Evolutionary conservation across 1,140 invertebrate genomes (phyloP), one percentile per base, ranked within the genome.

Genomic region (Coelopa frigida): DNA sequence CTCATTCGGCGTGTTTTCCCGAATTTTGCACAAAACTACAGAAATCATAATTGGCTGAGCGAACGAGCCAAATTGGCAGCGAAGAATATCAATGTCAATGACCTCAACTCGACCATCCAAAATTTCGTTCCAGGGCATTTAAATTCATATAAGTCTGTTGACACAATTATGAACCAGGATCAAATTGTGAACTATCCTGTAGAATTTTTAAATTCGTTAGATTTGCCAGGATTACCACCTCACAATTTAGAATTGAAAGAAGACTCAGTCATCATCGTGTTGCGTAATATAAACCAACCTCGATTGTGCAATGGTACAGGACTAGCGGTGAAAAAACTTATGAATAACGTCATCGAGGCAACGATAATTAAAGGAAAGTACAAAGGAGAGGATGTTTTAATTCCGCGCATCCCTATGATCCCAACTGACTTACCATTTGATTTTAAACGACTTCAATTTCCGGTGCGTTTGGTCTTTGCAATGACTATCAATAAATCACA

Each of bases 401-500:
- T 74, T 33, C 68, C 67, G 36, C 55, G 66, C 17, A 72, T 74
- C 44, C 59, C 64, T 21, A 56, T 74, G 24, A 49, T 44, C 18
- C 41, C 47, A 24, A 42, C 33, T 3, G 47, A 49, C 27, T 12
- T 44, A 15, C 41, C 33, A 38, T 44, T 49, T 15, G 52, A 72
- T 64, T 60, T 58, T 59, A 70, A 71, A 61, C 48, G 75, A 41
- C 33, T 71, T 48, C 58, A 72, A 46, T 72, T 75, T 56, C 65
- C 69, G 18, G 42, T 72, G 27, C 46, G 54, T 51, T 48, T 76
- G 1, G 71, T 75, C 17, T 79, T 77, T 59, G 67, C 69, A 1
- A 72, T 78, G 61, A 70, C 71, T 17, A 74, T 75, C 36, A 77
- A 75, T 53, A 76, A 79, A 57, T 68, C 71, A 12, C 74, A 79